Evolutionary conservation across 64 coral and sea anemone species (phyloP).

Genomic region (Actinia equina): DNA sequence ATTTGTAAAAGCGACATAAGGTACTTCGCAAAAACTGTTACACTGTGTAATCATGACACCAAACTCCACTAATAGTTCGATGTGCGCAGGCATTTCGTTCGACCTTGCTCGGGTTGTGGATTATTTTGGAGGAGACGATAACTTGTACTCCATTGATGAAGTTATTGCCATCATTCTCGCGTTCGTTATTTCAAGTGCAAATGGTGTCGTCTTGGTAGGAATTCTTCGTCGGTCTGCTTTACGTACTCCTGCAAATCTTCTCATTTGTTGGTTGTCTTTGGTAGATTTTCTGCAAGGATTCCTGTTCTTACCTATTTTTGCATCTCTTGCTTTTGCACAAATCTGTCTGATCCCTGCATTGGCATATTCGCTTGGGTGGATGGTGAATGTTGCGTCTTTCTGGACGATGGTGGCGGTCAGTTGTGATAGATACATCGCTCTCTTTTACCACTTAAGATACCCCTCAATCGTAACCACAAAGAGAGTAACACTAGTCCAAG

Average conservation of each 20-base stretch:
- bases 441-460: background rate
- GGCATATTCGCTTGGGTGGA: no score
- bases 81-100: no score
- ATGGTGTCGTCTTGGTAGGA: background rate
- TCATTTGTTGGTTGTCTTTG: background rate
- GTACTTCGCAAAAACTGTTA: no score
- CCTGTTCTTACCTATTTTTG: background rate
- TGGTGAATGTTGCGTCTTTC: background rate
- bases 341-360: no score
- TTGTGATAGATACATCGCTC: constrained; percentile 2
- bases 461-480: background rate
- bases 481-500: background rate
- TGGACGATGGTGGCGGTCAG: background rate
- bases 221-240: background rate
- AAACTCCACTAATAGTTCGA: no score
- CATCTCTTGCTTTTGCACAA: no score
- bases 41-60: no score
- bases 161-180: background rate
- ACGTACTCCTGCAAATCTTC: background rate
- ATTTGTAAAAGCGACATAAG: no score
- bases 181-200: background rate
- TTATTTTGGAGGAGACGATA: no score
- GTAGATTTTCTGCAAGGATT: background rate
- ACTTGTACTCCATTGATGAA: no score
- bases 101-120: no score